phyloP scores from a whole-genome alignment of 2,113 vertebrate species.

The Hippocampus barbouri region DNA sequence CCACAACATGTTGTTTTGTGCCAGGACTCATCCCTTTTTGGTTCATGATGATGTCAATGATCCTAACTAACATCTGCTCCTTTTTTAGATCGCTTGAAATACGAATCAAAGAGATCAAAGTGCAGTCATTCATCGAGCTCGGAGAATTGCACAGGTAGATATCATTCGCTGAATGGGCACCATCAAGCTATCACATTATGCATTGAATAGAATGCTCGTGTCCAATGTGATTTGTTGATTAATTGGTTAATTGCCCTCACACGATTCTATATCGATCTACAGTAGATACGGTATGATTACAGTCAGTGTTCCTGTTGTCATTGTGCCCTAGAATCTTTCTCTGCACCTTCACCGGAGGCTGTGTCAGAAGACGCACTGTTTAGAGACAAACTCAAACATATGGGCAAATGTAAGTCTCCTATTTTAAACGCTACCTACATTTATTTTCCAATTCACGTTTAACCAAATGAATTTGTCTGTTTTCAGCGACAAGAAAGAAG shows the following conservation, averaged over 20 bases:
- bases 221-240: background rate
- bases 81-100: slow-evolving; percentile 94
- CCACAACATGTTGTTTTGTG: background rate
- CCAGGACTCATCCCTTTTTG: slow-evolving; percentile 13
- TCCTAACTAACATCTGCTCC: slow-evolving; percentile 59
- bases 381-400: slow-evolving; percentile 96
- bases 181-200: slow-evolving; percentile 19
- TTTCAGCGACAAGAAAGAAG: slow-evolving; percentile 89
- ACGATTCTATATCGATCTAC: background rate
- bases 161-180: slow-evolving; percentile 43
- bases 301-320: slow-evolving; percentile 22
- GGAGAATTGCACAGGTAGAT: slow-evolving; percentile 73
- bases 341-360: slow-evolving; percentile 72
- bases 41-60: slow-evolving; percentile 9
- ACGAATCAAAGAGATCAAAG: slow-evolving; percentile 93
- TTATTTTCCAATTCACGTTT: background rate
- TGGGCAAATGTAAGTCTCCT: slow-evolving; percentile 91
- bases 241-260: background rate
- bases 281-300: background rate
- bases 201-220: slow-evolving; percentile 12
- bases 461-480: background rate
- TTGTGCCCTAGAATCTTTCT: slow-evolving; percentile 70
- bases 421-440: background rate
- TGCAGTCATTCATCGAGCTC: slow-evolving; percentile 71
- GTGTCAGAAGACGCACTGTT: slow-evolving; percentile 93